A percentile compares a stretch with the other conserved stretches of the same genome.
Evolutionary conservation across 1,140 invertebrate genomes (phyloP).

Genomic region (Cotesia vestalis): DNA sequence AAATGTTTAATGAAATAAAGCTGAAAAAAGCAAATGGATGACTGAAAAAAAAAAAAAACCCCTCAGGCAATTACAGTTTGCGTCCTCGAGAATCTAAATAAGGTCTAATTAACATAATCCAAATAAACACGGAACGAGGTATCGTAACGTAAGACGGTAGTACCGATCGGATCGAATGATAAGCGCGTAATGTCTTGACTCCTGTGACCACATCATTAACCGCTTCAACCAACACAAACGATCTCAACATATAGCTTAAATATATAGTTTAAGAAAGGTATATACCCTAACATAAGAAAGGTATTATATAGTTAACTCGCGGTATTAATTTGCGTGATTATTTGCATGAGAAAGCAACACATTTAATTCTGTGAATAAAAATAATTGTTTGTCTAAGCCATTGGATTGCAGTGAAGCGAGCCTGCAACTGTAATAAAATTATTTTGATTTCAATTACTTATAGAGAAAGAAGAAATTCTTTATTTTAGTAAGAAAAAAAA

Average conservation of each 20-base stretch:
- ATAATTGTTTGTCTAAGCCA: slow-evolving; percentile 7
- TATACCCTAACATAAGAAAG: slow-evolving; percentile 4
- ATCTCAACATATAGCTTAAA: slow-evolving; percentile 33
- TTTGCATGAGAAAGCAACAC: slow-evolving; percentile 38
- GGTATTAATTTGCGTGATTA: slow-evolving; percentile 30
- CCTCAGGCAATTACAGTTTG: slow-evolving; percentile 27
- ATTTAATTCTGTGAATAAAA: slow-evolving; percentile 9
- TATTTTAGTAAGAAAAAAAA: too few species aligned
- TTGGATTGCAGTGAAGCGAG: not conserved
- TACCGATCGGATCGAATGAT: slow-evolving; percentile 45
- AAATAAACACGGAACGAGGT: slow-evolving; percentile 41
- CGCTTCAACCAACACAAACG: slow-evolving; percentile 34
- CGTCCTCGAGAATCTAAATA: slow-evolving; percentile 42
- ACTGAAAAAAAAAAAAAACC: slow-evolving; percentile 16
- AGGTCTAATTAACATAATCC: slow-evolving; percentile 47
- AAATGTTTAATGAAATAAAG: slow-evolving; percentile 32
- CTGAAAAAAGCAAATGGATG: not conserved
- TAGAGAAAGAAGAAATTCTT: too few species aligned
- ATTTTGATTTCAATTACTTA: too few species aligned
- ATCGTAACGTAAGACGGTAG: slow-evolving; percentile 41
- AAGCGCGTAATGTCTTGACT: slow-evolving; percentile 47
- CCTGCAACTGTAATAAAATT: too few species aligned
- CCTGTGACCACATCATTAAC: slow-evolving; percentile 48
- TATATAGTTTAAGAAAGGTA: not conserved
- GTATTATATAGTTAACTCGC: not conserved